phyloP scores from a whole-genome alignment of 2,888 invertebrate species.

The Zygothrica quintamaculata region DNA sequence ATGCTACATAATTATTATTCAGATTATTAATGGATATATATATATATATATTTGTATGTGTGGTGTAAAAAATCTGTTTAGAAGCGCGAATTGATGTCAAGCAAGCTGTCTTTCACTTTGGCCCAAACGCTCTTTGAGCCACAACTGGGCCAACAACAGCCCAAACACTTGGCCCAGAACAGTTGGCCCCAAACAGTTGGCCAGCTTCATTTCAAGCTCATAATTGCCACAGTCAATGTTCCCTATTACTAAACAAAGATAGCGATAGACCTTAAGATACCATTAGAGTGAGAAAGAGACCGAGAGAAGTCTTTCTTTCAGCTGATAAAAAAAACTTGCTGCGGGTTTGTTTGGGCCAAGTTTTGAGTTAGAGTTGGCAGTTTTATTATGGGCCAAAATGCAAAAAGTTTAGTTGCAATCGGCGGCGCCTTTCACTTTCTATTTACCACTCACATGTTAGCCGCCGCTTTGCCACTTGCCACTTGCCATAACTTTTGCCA shows the following conservation, averaged over 20 bases:
- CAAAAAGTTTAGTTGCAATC: slow-evolving; percentile 36
- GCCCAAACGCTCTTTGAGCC: slow-evolving; percentile 38
- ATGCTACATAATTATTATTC: slow-evolving; percentile 7
- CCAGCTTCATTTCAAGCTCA: not conserved
- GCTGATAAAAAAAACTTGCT: slow-evolving; percentile 11
- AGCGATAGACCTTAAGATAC: not conserved
- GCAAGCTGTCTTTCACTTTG: slow-evolving; percentile 49
- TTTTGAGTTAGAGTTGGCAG: slow-evolving; percentile 10
- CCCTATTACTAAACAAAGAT: no score
- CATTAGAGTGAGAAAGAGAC: no score
- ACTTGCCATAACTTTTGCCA: slow-evolving; percentile 53
- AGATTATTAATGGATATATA: slow-evolving; percentile 44
- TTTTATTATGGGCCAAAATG: slow-evolving; percentile 32
- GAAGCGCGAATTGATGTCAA: slow-evolving; percentile 53
- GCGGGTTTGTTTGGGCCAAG: slow-evolving; percentile 16
- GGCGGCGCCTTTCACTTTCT: slow-evolving; percentile 57
- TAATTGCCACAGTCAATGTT: slow-evolving; percentile 7
- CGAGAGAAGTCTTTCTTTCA: not conserved
- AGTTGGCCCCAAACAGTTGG: not conserved
- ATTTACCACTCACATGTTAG: slow-evolving; percentile 31
- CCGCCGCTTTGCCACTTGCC: slow-evolving; percentile 34
- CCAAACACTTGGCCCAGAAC: not conserved
- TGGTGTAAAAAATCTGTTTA: slow-evolving; percentile 23
- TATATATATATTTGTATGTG: no score
- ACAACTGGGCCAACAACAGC: slow-evolving; percentile 28